Base-by-base conservation (phyloP, 2,888 invertebrate genomes). In the Cephus runcator region DNA sequence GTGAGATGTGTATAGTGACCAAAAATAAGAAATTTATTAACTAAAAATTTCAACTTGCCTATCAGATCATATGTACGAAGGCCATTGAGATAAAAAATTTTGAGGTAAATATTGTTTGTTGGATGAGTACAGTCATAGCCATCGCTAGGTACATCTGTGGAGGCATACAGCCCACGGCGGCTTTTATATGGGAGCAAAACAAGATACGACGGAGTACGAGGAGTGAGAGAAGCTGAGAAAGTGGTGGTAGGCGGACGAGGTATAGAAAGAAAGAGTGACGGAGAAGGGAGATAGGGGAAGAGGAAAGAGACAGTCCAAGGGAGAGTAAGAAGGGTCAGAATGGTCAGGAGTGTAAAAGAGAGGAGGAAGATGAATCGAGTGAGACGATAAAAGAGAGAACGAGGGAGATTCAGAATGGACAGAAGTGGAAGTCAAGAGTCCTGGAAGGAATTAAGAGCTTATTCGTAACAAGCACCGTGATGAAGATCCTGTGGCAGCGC, bases 391-490 rank as follows among this genome's bases (percentile, higher is more conserved):
- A 81, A 75, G 76, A 79, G 77, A 80, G 80, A 80, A 85, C 82
- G 83, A 80, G 79, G 77, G 80, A 83, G 68, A 81, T 79, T 81
- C 76, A 82, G 83, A 85, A 84, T 83, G 80, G 77, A n/a, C 75
- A 83, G 83, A 85, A 85, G 84, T 83, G 85, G 87, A 84, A 87
- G 87, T 87, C 87, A 87, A 89, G 88, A 89, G 87, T 87, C 88
- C 89, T 88, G 87, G 85, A 85, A 88, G 87, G 88, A 89, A 90
- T 90, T 89, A 88, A 90, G 88, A 90, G 89, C 88, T 90, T 89
- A 90, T 90, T 89, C 88, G 88, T 89, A 88, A 88, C 87, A 86
- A 88, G 87, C 85, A 87, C 85, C 85, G 86, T 86, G 87, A 89
- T 88, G 88, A 88, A 88, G 88, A 88, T 88, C 85, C 85, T 87